phyloP scores from a whole-genome alignment of 2,797 vertebrate genomes.

The Tympanoctomys barrerae region DNA sequence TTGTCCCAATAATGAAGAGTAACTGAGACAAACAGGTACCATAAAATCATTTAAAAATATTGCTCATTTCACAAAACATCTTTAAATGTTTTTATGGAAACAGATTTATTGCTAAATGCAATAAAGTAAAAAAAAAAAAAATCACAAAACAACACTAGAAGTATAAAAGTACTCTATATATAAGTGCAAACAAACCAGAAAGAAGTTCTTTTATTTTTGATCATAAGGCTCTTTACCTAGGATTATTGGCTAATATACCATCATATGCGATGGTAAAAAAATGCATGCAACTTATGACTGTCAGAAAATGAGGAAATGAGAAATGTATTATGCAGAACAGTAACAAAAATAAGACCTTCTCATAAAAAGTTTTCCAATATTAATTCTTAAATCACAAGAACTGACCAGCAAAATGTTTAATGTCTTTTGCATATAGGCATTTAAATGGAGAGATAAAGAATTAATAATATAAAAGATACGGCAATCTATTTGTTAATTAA shows the following conservation, averaged over 20 bases:
- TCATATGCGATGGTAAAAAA: background rate
- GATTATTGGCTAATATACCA: background rate
- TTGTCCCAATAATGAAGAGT: too few relatives aligned
- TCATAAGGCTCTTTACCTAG: background rate
- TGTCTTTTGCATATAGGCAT: background rate
- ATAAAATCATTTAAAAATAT: background rate
- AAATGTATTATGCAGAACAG: background rate
- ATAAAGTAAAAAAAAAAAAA: background rate
- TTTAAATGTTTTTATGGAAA: conserved; percentile 13
- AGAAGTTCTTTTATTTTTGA: conserved; percentile 1
- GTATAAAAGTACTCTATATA: background rate
- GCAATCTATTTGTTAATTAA: background rate
- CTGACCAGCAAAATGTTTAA: background rate
- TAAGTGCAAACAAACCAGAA: background rate
- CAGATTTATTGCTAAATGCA: background rate
- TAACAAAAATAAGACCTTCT: background rate
- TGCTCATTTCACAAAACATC: background rate
- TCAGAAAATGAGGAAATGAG: background rate
- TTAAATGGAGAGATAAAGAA: background rate
- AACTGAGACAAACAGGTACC: background rate
- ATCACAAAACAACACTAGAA: background rate
- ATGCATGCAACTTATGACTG: background rate
- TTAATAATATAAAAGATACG: background rate
- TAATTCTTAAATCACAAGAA: conserved; percentile 33
- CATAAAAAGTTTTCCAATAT: background rate